phyloP scores from a whole-genome alignment of 2,797 vertebrate genomes.

The Enteromius thamalakanensis region DNA sequence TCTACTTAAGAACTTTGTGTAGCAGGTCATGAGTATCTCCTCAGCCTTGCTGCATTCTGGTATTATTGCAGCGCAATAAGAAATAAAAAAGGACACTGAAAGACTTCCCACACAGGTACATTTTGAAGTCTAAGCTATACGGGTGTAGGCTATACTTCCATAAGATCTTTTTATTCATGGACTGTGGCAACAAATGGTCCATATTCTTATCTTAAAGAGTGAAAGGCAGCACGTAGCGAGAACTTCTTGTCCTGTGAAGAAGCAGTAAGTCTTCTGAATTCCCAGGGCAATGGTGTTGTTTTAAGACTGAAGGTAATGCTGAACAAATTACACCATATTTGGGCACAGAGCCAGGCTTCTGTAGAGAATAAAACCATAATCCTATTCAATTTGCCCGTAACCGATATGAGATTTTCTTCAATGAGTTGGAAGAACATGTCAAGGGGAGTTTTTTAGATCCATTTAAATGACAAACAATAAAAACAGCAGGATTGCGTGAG shows the following conservation, averaged over 20 bases:
- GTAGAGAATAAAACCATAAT: slow-evolving; percentile 60
- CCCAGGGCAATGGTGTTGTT: slow-evolving; percentile 45
- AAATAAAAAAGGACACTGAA: slow-evolving; percentile 10
- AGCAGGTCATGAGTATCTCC: slow-evolving; percentile 2
- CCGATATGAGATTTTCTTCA: slow-evolving; percentile 54
- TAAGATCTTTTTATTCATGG: slow-evolving; percentile 22
- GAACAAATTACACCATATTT: slow-evolving; percentile 58
- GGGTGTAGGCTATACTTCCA: slow-evolving; percentile 3
- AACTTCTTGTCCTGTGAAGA: slow-evolving; percentile 28
- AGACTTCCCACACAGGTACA: background rate
- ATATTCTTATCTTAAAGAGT: slow-evolving; percentile 25
- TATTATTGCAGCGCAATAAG: slow-evolving; percentile 1
- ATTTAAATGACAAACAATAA: slow-evolving; percentile 42
- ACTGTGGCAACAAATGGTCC: slow-evolving; percentile 20
- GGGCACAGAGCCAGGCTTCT: slow-evolving; percentile 49
- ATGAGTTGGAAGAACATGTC: slow-evolving; percentile 50
- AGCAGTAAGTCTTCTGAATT: slow-evolving; percentile 31
- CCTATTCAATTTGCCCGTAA: slow-evolving; percentile 59
- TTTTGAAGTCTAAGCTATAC: slow-evolving; percentile 22
- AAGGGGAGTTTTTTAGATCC: slow-evolving; percentile 17
- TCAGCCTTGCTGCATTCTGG: slow-evolving; percentile 2
- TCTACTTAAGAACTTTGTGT: background rate
- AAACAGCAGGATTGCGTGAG: slow-evolving; percentile 34
- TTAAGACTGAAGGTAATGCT: slow-evolving; percentile 52
- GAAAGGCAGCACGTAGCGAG: slow-evolving; percentile 9